Percentiles rank a stretch among this genome's conserved stretches.
Evolutionary conservation across 2,888 invertebrate genomes (phyloP).

Genomic region (Gymnocheta viridis): DNA sequence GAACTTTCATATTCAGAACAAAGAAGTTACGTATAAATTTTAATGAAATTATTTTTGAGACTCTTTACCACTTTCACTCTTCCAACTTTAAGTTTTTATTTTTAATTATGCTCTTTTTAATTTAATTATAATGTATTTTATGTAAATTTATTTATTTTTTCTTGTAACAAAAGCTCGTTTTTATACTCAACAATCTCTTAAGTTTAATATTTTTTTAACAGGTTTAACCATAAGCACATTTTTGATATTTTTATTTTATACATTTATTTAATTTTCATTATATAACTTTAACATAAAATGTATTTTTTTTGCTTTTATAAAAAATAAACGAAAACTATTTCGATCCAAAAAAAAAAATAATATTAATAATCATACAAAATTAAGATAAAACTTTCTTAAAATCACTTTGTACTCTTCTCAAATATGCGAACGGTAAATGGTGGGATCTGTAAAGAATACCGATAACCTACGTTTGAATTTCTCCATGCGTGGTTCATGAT

Average conservation of each 20-base stretch:
- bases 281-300: not conserved
- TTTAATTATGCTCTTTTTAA: slow-evolving; percentile 17
- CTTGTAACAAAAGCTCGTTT: slow-evolving; percentile 67
- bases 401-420: slow-evolving; percentile 79
- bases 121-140: slow-evolving; percentile 32
- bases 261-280: slow-evolving; percentile 28
- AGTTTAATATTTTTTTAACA: slow-evolving; percentile 58
- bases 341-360: slow-evolving; percentile 18
- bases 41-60: not conserved
- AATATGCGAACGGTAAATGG: slow-evolving; percentile 80
- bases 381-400: slow-evolving; percentile 36
- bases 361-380: slow-evolving; percentile 34
- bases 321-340: slow-evolving; percentile 8
- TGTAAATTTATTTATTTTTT: slow-evolving; percentile 23
- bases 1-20: too few relatives aligned
- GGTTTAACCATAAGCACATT: slow-evolving; percentile 70
- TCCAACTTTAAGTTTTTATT: slow-evolving; percentile 21
- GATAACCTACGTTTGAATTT: slow-evolving; percentile 82
- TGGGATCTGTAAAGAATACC: slow-evolving; percentile 82
- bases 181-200: slow-evolving; percentile 65
- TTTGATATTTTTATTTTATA: slow-evolving; percentile 59
- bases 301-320: not conserved
- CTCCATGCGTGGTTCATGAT: slow-evolving; percentile 80
- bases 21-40: too few relatives aligned
- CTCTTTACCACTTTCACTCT: slow-evolving; percentile 2